Evolutionary conservation across 2,113 vertebrate species (phyloP).

Genomic region (Glaucidium brasilianum): DNA sequence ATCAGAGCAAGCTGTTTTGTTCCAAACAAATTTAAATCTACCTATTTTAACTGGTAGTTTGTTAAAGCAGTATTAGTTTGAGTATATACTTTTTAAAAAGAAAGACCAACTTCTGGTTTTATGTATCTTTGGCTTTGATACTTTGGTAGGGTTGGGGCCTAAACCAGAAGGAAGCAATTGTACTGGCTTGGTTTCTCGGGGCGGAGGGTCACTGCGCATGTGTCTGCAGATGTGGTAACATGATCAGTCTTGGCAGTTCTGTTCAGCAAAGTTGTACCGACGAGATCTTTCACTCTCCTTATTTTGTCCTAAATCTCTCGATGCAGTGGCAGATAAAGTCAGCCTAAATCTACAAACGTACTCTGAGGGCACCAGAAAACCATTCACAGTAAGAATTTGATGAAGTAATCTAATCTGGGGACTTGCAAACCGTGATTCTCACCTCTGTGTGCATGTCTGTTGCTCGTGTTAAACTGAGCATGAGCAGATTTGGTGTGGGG

Average conservation of each 20-base stretch:
- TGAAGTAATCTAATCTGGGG: accelerated
- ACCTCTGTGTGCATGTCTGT: background rate
- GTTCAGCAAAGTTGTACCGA: background rate
- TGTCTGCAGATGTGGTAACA: constrained; percentile 49
- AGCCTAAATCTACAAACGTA: background rate
- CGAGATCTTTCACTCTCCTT: background rate
- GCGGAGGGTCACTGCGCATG: background rate
- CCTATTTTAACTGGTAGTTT: background rate
- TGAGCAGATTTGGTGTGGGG: background rate
- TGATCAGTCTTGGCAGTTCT: constrained; percentile 42
- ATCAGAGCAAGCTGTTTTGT: background rate
- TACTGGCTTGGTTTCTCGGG: background rate
- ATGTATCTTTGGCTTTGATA: background rate
- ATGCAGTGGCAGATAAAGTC: constrained; percentile 16
- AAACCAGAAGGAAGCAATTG: constrained; percentile 22
- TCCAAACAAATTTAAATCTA: background rate
- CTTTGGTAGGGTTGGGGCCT: background rate
- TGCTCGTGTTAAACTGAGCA: accelerated
- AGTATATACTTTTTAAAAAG: background rate
- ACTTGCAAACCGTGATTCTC: background rate
- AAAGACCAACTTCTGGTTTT: background rate
- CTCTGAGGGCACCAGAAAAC: background rate
- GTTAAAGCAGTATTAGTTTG: background rate
- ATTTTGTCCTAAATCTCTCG: background rate
- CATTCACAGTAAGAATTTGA: background rate